Base-by-base conservation (phyloP, 2,797 vertebrate genomes). In the Lutjanus campechanus region DNA sequence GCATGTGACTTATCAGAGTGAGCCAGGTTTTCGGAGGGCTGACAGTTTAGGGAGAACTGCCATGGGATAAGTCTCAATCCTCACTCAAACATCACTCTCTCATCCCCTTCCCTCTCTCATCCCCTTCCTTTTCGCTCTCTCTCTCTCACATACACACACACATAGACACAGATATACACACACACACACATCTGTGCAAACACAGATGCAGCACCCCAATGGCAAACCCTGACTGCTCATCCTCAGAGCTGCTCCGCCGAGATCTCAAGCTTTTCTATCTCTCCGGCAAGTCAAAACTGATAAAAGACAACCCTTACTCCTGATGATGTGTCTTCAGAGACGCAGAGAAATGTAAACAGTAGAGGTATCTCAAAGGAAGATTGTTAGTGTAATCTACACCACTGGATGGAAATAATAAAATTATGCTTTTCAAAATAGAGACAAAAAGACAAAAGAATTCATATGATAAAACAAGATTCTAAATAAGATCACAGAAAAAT, bases 1-100 rank as follows among this genome's bases (percentile, higher is more conserved):
- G 82, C 82, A 82, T 86, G 73, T 12, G 81, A 91, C 81, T 95
- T 95, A 94, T 91, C 91, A 84, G 81, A 85, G 71, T 0, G 49
- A 76, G 82, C 80, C 90, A 87, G 88, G 81, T 88, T 91, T 93
- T 88, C 78, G 81, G 79, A 79, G 47, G 65, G 72, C 84, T 93
- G 85, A 86, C 90, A 88, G 90, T 92, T 91, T 86, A 82, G 81
- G 60, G 75, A 84, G 83, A 84, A 82, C 77, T 73, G 84, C 85
- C 70, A 82, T 36, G 69, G 85, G 88, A 90, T 89, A 77, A 87
- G 78, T 89, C 86, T 92, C 88, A 81, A 89, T 93, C 76, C 88
- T 85, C 74, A 80, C 83, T 77, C 87, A 85, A 62, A 79, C 81
- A 81, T 81, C 74, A 64, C 71, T 82, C 75, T 78, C 79, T 82